A percentile compares a stretch with the other conserved stretches of the same genome.
Conservation (phyloP, 1,140 invertebrate species). For the Limonius californicus region DNA sequence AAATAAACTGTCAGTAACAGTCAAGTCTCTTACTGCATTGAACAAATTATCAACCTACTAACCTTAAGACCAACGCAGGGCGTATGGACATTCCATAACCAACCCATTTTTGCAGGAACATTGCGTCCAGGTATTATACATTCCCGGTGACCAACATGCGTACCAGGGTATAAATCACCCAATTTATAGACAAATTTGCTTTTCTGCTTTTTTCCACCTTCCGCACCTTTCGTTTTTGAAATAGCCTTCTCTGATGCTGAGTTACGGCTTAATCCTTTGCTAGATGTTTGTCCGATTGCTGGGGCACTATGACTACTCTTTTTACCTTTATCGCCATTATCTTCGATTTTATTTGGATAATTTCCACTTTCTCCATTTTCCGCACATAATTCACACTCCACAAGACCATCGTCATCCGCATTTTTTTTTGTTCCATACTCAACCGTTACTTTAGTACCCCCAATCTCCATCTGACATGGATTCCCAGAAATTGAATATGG, state of each 20-base stretch:
- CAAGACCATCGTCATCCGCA: background rate
- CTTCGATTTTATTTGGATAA: too few relatives aligned
- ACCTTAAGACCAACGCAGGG: conserved; percentile 33
- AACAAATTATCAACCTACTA: conserved; percentile 14
- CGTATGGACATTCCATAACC: conserved; percentile 53
- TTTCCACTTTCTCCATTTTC: conserved; percentile 19
- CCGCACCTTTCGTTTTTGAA: background rate
- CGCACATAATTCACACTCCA: background rate
- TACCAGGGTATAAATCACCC: conserved; percentile 46
- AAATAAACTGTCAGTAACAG: too few relatives aligned
- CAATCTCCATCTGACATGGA: background rate
- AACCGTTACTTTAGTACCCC: background rate
- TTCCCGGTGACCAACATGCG: conserved; percentile 51
- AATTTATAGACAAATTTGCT: conserved; percentile 38
- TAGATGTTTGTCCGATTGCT: background rate
- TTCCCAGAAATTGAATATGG: conserved; percentile 21
- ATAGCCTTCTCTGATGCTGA: background rate
- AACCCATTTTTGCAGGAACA: conserved; percentile 55
- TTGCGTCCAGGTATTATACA: conserved; percentile 46
- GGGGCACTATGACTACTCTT: background rate
- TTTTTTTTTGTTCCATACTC: background rate
- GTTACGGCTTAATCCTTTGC: background rate
- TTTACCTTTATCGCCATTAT: too few relatives aligned
- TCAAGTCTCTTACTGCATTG: too few relatives aligned
- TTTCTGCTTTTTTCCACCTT: conserved; percentile 25